Conservation (phyloP, 2,113 vertebrate species). For the Anarrhichthys ocellatus region DNA sequence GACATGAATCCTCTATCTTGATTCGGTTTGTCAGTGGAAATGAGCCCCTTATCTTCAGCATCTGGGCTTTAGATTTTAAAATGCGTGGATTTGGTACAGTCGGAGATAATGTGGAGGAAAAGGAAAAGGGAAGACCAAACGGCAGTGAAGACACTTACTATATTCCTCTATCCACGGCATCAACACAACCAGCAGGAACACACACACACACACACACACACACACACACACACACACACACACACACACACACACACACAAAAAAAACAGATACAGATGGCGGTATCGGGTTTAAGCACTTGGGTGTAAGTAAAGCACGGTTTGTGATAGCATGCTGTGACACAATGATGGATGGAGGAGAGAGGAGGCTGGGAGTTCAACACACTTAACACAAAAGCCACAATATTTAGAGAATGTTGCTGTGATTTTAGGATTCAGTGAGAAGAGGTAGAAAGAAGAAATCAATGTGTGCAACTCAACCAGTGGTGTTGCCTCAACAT, state of each 20-base stretch:
- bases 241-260: constrained; percentile 43
- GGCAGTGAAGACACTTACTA: background rate
- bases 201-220: constrained; percentile 39
- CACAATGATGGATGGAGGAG: constrained; percentile 47
- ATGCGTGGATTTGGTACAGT: background rate
- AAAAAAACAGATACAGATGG: constrained; percentile 42
- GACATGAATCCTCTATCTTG: constrained; percentile 16
- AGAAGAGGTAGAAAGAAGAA: background rate
- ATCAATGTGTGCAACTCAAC: background rate
- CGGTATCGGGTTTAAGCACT: constrained; percentile 61
- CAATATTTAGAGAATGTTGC: constrained; percentile 33
- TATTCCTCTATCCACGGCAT: constrained; percentile 20
- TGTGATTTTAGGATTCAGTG: constrained; percentile 30
- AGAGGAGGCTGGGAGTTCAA: constrained; percentile 23
- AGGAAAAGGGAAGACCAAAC: background rate
- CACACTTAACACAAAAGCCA: constrained; percentile 10
- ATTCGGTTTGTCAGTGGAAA: constrained; percentile 24
- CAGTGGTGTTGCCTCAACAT: background rate
- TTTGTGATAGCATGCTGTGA: constrained; percentile 62
- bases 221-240: constrained; percentile 41
- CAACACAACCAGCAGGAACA: constrained; percentile 16
- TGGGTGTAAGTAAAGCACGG: constrained; percentile 45
- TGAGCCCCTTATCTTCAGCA: constrained; percentile 17
- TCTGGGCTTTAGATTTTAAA: constrained; percentile 8
- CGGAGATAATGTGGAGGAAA: background rate